Percentiles rank a stretch among this genome's conserved stretches.
phyloP scores from a whole-genome alignment of 1,140 invertebrate genomes.

The Megalopta genalis region DNA sequence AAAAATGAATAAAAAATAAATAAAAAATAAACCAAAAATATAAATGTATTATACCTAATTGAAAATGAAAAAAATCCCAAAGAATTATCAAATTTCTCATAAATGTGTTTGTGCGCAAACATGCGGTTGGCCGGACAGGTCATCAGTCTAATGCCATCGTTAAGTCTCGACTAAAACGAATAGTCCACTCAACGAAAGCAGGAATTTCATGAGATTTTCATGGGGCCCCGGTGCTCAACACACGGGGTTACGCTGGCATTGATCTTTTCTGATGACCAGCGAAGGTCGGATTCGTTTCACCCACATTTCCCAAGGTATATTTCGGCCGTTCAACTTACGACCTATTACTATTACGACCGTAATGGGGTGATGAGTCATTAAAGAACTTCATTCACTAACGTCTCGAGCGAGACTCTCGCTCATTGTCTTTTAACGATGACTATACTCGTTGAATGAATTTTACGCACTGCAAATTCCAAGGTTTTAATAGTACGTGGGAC shows the following conservation, averaged over 20 bases:
- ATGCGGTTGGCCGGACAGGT: background rate
- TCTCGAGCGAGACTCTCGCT: background rate
- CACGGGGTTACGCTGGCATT: constrained; percentile 2
- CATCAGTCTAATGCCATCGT: background rate
- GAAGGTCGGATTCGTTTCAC: constrained; percentile 45
- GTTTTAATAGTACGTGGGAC: too few relatives aligned
- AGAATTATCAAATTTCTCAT: too few relatives aligned
- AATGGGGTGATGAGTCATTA: constrained; percentile 45
- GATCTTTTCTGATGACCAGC: constrained; percentile 22
- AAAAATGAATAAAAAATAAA: too few relatives aligned
- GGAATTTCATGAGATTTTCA: constrained; percentile 34
- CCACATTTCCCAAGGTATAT: constrained; percentile 37
- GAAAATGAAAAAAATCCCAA: too few relatives aligned
- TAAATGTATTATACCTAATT: too few relatives aligned
- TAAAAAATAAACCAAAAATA: too few relatives aligned
- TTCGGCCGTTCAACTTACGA: constrained; percentile 36
- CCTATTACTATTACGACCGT: constrained; percentile 20
- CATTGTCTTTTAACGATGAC: background rate
- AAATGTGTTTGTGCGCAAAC: background rate
- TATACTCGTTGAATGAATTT: background rate
- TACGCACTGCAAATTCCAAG: too few relatives aligned
- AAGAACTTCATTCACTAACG: constrained; percentile 28
- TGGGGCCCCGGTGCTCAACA: background rate
- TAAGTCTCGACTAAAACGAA: background rate
- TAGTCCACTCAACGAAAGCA: background rate